Base-by-base conservation (phyloP, 1,140 invertebrate species). In the Hylaeus volcanicus region DNA sequence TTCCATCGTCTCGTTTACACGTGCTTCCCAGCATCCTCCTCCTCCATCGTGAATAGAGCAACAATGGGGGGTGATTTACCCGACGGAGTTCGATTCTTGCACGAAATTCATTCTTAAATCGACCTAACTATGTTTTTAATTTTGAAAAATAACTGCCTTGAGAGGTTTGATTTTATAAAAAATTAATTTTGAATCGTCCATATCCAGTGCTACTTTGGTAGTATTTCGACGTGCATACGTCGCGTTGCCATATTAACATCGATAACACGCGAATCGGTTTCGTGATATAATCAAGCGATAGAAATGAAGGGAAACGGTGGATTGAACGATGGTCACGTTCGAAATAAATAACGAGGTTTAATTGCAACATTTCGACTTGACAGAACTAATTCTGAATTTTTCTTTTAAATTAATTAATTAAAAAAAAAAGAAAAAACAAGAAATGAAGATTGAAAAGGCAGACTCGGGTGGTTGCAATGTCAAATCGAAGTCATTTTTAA, bases 221-320 rank as follows among this genome's bases (percentile, higher is more conserved):
- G 39, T 5, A 76, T 81, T 81, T 81, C 74, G 58, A 76, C 55
- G 56, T 73, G 51, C 45, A 45, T 45, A 8, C 8, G 45, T 43
- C 15, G 65, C 45, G 45, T 45, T 68, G 1, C 3, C 56, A 26
- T 5, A 48, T 58, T 5, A 5, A 58, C 58, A 26, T 37, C n/a
- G 58, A 26, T 60, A 60, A 56, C 12, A 37, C 58, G 3, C n/a
- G 58, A 37, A 8, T n/a, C 26, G 51, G 6, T 37, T 37, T 8
- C n/a, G n/a, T 8, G 58, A 60, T 60, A 60, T 37, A 60, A 60
- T 8, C 6, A 5, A 26, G 3, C 58, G n/a, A 60, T 60, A 5
- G 37, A 60, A 60, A 8, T 1, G 37, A 51, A 51, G 51, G 9
- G 11, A 51, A 51, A 51, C 51, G 58, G 6, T 1, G 5, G 5